Base-by-base conservation (phyloP, 2,797 vertebrate genomes). In the Bryconaethiops microstoma region DNA sequence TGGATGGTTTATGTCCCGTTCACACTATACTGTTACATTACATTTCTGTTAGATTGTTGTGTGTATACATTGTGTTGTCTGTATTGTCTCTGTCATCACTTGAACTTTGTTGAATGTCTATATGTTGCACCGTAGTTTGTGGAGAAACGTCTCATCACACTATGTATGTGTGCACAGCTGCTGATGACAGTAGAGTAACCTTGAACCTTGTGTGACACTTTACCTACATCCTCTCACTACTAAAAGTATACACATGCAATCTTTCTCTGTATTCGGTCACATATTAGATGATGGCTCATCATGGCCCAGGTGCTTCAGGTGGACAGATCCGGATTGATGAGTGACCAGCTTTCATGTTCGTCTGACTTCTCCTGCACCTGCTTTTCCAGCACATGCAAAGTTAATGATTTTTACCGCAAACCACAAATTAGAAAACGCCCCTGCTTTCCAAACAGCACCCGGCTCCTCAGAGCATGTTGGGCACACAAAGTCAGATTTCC, bases 281-380 rank as follows among this genome's bases (percentile, higher is more conserved):
- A 90, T 92, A 94, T 95, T 94, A 88, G 87, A 91, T 88, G 93
- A 93, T 55, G 91, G 92, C 92, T 91, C 90, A 85, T 85, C 90
- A 90, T 86, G 75, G 82, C 85, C 80, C 91, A 93, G 93, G 93
- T 94, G 25, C 25, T 92, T 92, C 94, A 96, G 95, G 95, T 96
- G 93, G 92, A 95, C 94, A 94, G 94, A 40, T 67, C 70, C 94
- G 94, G 94, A 68, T 73, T 68, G 81, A 78, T 82, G 54, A 82
- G 42, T 78, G 52, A 82, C 76, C 69, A 50, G 64, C 19, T 39
- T 5, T 67, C 35, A 67, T 17, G 10, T 40, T 29, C 7, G 29
- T 16, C 25, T 16, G 17, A 8, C 64, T 17, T 10, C 64, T 42
- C 13, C 35, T 45, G 60, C 7, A 72, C 69, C 21, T 45, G 35